These are phyloP conservation scores for Euphonia xanthogaster DNA, from an alignment of 2,797 vertebrate species.

Conservation along the genomic window DNA sequence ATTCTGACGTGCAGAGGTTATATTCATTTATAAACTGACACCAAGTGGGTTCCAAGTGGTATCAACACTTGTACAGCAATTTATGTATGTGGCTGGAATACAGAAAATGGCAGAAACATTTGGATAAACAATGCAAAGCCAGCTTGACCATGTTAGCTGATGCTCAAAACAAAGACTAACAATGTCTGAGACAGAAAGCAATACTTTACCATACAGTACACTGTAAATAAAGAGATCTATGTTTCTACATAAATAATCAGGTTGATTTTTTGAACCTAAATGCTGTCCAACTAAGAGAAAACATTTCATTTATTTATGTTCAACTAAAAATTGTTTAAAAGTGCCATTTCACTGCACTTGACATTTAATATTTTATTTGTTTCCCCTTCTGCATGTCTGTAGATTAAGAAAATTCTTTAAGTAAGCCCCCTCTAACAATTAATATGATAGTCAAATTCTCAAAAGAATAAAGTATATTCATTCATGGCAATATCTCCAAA, in stretches of 20 bases:
- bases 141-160: slow-evolving; percentile 14
- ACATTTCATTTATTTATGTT: neutral
- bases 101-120: neutral
- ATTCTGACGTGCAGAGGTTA: neutral
- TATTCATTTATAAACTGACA: neutral
- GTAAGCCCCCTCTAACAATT: neutral
- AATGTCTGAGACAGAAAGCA: neutral
- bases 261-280: neutral
- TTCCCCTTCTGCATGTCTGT: neutral
- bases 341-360: neutral
- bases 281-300: neutral
- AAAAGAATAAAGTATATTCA: neutral
- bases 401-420: neutral
- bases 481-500: neutral
- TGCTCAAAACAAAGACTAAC: slow-evolving; percentile 35
- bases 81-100: neutral
- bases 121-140: neutral
- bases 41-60: neutral
- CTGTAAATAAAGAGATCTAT: neutral
- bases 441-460: neutral
- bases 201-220: neutral
- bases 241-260: neutral
- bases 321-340: neutral
- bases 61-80: neutral
- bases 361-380: neutral